Evolutionary conservation across 2,113 vertebrate species (phyloP).

Genomic region (Oxyura jamaicensis): DNA sequence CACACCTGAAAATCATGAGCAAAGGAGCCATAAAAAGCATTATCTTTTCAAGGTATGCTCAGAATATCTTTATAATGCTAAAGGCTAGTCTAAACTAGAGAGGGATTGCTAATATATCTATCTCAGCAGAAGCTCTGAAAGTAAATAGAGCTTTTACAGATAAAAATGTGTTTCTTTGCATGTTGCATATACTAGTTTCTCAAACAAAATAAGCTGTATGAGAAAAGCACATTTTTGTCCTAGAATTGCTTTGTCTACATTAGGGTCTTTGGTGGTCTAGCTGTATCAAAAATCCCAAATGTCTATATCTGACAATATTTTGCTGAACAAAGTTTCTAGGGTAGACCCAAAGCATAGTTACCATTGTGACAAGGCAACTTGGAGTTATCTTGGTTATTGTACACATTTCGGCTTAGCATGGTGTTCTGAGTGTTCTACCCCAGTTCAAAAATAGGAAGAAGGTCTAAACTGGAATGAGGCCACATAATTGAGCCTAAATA

Average conservation of each 20-base stretch:
- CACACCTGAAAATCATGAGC: conserved; percentile 8
- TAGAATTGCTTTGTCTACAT: neutral
- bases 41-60: conserved; percentile 1
- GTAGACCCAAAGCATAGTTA: neutral
- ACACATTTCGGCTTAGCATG: rapidly evolving
- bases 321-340: neutral
- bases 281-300: neutral
- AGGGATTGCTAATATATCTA: neutral
- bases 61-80: conserved; percentile 20
- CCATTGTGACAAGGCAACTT: neutral
- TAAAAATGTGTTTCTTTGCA: neutral
- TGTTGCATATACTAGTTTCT: neutral
- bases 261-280: neutral
- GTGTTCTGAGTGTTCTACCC: neutral
- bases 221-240: neutral
- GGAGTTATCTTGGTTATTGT: neutral
- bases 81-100: neutral
- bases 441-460: neutral
- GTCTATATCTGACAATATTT: neutral
- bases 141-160: neutral
- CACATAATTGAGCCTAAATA: neutral
- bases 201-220: neutral
- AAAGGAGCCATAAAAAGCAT: conserved; percentile 31
- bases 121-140: conserved; percentile 6
- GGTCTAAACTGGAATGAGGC: neutral